These are phyloP conservation scores for Saccostrea cuccullata DNA, from an alignment of 1,140 invertebrate species.

Conservation along the genomic window DNA sequence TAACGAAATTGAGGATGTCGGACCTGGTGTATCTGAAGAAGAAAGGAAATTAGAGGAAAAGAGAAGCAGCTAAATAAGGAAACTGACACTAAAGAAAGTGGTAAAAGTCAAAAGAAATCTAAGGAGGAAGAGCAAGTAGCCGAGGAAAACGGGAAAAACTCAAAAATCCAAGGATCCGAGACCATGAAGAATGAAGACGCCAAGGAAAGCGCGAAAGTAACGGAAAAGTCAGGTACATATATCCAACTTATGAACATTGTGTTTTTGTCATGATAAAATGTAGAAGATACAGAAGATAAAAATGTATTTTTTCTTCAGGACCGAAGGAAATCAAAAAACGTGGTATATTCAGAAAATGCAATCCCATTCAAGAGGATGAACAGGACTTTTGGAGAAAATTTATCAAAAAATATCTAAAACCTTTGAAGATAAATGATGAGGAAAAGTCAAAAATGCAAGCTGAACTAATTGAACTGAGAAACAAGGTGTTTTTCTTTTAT, in stretches of 20 bases:
- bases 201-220: not conserved
- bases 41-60: not conserved
- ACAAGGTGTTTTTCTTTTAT: slow-evolving; percentile 83
- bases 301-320: not conserved
- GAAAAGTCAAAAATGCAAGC: slow-evolving; percentile 78
- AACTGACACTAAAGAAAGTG: not conserved
- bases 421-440: slow-evolving; percentile 49
- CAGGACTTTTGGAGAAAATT: slow-evolving; percentile 60
- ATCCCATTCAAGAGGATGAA: slow-evolving; percentile 46
- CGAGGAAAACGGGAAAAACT: not conserved
- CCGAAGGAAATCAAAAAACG: not conserved
- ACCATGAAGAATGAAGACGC: not conserved
- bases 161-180: not conserved
- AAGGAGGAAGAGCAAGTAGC: not conserved
- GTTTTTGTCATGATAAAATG: not conserved
- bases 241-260: not conserved
- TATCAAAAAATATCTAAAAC: slow-evolving; percentile 62
- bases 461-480: slow-evolving; percentile 93
- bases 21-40: not conserved
- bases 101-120: too few species aligned
- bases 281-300: not conserved
- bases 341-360: slow-evolving; percentile 2
- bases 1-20: not conserved
- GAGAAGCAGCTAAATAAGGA: not conserved
- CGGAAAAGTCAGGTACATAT: not conserved